phyloP scores from a whole-genome alignment of 2,888 invertebrate species.

The Parapristionchus giblindavisi region DNA sequence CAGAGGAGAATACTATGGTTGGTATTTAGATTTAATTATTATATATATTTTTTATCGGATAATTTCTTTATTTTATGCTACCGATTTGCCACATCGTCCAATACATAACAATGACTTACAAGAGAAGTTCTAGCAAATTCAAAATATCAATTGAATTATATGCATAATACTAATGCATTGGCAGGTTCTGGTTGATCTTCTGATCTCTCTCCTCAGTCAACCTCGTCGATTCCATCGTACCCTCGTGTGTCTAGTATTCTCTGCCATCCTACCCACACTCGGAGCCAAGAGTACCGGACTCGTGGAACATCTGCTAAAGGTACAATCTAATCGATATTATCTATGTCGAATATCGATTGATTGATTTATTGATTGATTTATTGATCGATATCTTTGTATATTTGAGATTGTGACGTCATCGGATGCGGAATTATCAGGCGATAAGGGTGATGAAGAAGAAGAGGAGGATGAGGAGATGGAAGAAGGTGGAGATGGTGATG shows the following conservation, averaged over 20 bases:
- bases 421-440: conserved; percentile 47
- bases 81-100: neutral
- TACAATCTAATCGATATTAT: no score
- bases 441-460: conserved; percentile 43
- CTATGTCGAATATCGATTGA: no score
- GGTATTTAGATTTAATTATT: no score
- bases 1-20: conserved; percentile 10
- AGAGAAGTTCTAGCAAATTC: no score
- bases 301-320: no score
- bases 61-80: neutral
- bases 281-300: no score
- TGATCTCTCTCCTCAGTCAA: conserved; percentile 41
- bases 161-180: no score
- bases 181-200: conserved; percentile 52
- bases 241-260: conserved; percentile 44
- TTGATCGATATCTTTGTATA: no score
- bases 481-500: conserved; percentile 1
- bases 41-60: neutral
- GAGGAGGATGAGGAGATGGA: conserved; percentile 31
- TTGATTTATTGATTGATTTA: no score
- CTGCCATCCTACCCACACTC: conserved; percentile 45
- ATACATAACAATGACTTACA: no score
- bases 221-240: conserved; percentile 36
- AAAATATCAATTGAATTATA: no score
- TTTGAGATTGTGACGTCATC: conserved; percentile 38